Conservation (phyloP, 1,140 invertebrate genomes). For the Temnothorax curvispinosus region DNA sequence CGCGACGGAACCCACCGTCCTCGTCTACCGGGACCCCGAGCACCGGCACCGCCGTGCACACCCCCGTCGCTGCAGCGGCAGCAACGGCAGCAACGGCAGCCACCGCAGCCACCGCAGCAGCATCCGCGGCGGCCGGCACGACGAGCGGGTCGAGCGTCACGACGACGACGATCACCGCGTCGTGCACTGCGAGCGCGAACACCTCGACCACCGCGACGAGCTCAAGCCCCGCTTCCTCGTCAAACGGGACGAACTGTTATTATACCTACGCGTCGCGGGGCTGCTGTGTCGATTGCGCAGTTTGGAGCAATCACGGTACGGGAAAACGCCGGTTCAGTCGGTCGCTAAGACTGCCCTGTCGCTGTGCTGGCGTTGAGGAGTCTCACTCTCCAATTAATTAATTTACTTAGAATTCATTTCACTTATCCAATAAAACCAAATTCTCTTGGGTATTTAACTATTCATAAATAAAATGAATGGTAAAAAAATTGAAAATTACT, state of each 20-base stretch:
- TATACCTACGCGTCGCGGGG: slow-evolving; percentile 81
- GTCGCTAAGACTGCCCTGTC: background rate
- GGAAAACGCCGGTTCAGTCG: slow-evolving; percentile 31
- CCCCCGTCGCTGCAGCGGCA: slow-evolving; percentile 25
- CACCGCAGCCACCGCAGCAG: slow-evolving; percentile 32
- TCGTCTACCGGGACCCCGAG: slow-evolving; percentile 65
- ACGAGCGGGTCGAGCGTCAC: slow-evolving; percentile 72
- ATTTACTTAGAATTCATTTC: background rate
- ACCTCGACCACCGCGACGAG: slow-evolving; percentile 77
- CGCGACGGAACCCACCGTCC: slow-evolving; percentile 79
- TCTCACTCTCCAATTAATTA: background rate
- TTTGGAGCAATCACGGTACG: slow-evolving; percentile 84
- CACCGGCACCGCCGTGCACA: slow-evolving; percentile 56
- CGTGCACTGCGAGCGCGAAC: slow-evolving; percentile 75
- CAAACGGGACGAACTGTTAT: slow-evolving; percentile 80
- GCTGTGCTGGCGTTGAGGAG: background rate
- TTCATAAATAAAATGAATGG: background rate
- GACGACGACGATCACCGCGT: slow-evolving; percentile 74
- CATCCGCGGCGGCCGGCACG: slow-evolving; percentile 66
- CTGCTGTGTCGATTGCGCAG: slow-evolving; percentile 84
- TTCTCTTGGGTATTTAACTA: background rate
- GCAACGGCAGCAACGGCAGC: slow-evolving; percentile 34
- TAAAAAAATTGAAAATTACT: background rate
- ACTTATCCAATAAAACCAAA: background rate
- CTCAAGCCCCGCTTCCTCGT: slow-evolving; percentile 81